A percentile compares a stretch with the other conserved stretches of the same genome.
Evolutionary conservation across 2,888 invertebrate genomes (phyloP).

Genomic region (Oeneis ivallda): DNA sequence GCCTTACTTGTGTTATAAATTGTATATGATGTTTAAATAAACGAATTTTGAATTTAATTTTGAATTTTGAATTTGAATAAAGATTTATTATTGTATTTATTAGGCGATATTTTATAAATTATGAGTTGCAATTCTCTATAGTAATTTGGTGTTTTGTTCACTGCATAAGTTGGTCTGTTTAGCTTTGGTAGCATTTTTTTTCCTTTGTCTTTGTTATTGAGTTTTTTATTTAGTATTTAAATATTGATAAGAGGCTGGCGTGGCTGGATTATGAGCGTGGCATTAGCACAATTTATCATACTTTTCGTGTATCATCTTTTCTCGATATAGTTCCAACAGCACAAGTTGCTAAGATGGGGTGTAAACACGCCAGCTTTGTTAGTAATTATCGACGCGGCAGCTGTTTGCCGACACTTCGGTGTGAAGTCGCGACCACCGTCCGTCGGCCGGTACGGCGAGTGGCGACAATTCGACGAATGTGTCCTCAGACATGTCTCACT

Average conservation of each 20-base stretch:
- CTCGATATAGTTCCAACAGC: conserved; percentile 42
- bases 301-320: conserved; percentile 41
- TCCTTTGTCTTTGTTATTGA: no score
- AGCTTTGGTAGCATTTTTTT: no score
- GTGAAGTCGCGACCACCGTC: conserved; percentile 80
- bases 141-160: no score
- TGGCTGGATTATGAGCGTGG: conserved; percentile 25
- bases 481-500: conserved; percentile 50
- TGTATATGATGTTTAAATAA: no score
- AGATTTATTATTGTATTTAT: no score
- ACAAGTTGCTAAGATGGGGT: conserved; percentile 60
- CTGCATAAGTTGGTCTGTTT: no score
- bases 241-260: conserved; percentile 18
- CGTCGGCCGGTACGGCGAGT: conserved; percentile 55
- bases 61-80: no score
- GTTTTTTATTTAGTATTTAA: no score
- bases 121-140: no score
- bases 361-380: conserved; percentile 72
- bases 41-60: no score
- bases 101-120: no score
- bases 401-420: conserved; percentile 75
- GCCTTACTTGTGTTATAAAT: no score
- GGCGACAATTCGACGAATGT: conserved; percentile 73
- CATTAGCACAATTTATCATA: conserved; percentile 40
- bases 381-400: conserved; percentile 75